These are phyloP conservation scores for Acrobasis consociella DNA, from an alignment of 2,888 invertebrate genomes.

Conservation along the genomic window DNA sequence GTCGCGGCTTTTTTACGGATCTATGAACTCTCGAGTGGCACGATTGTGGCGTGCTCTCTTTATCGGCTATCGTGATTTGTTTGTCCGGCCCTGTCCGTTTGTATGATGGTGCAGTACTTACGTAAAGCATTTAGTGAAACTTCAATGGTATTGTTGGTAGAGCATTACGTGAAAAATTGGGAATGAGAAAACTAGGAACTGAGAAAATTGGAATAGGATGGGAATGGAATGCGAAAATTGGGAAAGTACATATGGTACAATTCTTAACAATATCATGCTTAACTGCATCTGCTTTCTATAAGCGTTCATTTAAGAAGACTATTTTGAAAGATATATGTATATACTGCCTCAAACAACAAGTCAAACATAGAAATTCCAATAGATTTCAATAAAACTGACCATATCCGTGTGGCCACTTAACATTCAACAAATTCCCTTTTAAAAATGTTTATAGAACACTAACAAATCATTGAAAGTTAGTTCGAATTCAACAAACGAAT, in stretches of 20 bases:
- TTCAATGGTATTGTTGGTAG: background rate
- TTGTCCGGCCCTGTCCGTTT: constrained; percentile 21
- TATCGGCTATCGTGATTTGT: constrained; percentile 20
- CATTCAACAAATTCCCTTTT: background rate
- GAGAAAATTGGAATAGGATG: no score
- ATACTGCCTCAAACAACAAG: no score
- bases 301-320: no score
- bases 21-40: constrained; percentile 50
- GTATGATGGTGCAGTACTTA: background rate
- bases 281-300: no score
- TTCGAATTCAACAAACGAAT: constrained; percentile 37
- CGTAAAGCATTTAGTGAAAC: background rate
- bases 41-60: constrained; percentile 17
- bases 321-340: no score
- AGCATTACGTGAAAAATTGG: no score
- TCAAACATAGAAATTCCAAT: no score
- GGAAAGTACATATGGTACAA: no score
- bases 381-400: no score
- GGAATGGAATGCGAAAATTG: no score
- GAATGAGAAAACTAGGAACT: no score
- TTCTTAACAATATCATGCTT: no score
- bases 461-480: constrained; percentile 21
- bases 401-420: background rate
- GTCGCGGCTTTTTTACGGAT: constrained; percentile 62
- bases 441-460: background rate